Percentiles rank a stretch among this genome's conserved stretches.
Evolutionary conservation across 2,888 invertebrate genomes (phyloP).

Genomic region (Pristionchus entomophagus): DNA sequence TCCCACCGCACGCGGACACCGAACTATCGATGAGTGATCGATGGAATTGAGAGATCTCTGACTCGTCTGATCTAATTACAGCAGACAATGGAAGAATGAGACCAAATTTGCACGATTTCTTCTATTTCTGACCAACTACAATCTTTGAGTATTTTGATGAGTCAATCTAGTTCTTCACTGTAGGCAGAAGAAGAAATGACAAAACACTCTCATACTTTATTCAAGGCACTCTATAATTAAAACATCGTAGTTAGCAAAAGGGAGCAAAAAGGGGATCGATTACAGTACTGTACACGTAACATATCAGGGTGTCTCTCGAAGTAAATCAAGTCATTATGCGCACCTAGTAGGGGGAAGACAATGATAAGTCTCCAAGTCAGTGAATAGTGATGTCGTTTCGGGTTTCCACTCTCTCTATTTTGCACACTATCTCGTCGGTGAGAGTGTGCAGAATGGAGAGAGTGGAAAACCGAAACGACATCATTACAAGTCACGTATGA

Average conservation of each 20-base stretch:
- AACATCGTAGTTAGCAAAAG: slow-evolving; percentile 1
- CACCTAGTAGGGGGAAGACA: neutral
- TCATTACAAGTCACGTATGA: neutral
- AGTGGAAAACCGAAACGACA: neutral
- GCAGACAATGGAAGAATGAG: no score
- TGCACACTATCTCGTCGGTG: no score
- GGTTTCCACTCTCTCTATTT: no score
- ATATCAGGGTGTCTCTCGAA: slow-evolving; percentile 27
- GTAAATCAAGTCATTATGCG: slow-evolving; percentile 33
- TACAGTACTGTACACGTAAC: slow-evolving; percentile 38
- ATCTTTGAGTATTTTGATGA: no score
- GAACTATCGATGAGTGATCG: neutral
- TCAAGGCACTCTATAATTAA: slow-evolving; percentile 34
- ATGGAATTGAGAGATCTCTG: neutral
- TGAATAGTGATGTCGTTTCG: no score
- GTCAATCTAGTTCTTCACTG: no score
- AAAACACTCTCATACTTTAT: slow-evolving; percentile 37
- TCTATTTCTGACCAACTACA: no score
- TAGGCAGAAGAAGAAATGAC: no score
- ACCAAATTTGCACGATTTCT: no score
- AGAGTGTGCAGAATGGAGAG: no score
- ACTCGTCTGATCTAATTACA: neutral
- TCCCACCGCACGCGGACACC: neutral
- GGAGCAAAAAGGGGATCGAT: neutral
- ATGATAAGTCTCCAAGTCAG: no score